A percentile compares a stretch with the other conserved stretches of the same genome.
phyloP scores from a whole-genome alignment of 1,140 invertebrate genomes.

The Drosophila orosa region DNA sequence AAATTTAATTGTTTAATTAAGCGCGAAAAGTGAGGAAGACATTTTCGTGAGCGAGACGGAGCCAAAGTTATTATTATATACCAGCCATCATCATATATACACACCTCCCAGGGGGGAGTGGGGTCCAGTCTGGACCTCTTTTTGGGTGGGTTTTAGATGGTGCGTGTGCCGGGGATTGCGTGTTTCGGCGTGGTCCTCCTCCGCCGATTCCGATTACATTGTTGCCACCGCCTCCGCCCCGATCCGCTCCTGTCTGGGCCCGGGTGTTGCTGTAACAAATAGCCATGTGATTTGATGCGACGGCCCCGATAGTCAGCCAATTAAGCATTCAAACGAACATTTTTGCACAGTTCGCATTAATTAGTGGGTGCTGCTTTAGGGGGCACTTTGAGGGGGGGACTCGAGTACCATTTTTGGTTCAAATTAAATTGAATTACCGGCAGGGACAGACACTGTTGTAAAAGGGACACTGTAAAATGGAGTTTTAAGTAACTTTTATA shows the following conservation, averaged over 20 bases:
- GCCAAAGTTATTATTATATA: conserved; percentile 44
- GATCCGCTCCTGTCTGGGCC: conserved; percentile 9
- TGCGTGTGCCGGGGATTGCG: conserved; percentile 65
- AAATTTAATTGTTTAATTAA: conserved; percentile 85
- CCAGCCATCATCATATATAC: conserved; percentile 12
- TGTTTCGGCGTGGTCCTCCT: conserved; percentile 39
- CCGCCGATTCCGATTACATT: conserved; percentile 45
- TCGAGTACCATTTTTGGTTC: conserved; percentile 33
- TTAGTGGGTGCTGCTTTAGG: conserved; percentile 42
- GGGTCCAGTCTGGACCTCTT: conserved; percentile 20
- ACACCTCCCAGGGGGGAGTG: conserved; percentile 5
- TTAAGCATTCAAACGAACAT: conserved; percentile 82
- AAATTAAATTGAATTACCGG: conserved; percentile 33
- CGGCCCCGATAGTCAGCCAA: conserved; percentile 76
- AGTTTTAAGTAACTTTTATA: too few relatives aligned
- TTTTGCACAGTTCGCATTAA: conserved; percentile 76
- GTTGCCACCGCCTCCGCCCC: conserved; percentile 24
- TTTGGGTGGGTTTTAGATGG: conserved; percentile 43
- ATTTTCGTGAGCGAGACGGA: conserved; percentile 61
- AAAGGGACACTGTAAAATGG: too few relatives aligned
- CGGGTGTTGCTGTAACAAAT: conserved; percentile 78
- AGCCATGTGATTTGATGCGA: conserved; percentile 81
- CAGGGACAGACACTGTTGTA: background rate
- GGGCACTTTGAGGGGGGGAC: background rate
- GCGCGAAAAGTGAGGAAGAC: conserved; percentile 82